Conservation (phyloP, 1,140 invertebrate genomes). For the Nebria ingens region DNA sequence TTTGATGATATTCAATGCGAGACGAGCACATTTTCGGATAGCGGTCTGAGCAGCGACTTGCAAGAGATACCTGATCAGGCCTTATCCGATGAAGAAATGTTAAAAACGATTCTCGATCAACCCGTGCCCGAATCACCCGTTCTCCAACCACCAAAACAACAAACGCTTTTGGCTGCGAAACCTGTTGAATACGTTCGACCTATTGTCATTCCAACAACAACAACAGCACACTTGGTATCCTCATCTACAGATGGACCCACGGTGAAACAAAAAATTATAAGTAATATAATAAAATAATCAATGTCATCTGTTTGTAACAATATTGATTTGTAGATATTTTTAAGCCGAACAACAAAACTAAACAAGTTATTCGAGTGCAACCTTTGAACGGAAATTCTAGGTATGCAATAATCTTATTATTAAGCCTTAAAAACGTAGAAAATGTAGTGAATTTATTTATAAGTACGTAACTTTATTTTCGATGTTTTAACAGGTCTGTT, state of each 20-base stretch:
- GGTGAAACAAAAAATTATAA: neutral
- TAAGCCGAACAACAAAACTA: conserved; percentile 25
- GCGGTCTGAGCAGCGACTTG: conserved; percentile 24
- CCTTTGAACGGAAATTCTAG: conserved; percentile 36
- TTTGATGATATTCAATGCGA: conserved; percentile 24
- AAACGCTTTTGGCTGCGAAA: neutral
- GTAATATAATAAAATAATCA: neutral
- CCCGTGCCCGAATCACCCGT: neutral
- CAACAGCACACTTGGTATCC: too few species aligned
- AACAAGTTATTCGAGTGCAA: conserved; percentile 43
- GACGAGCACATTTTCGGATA: conserved; percentile 25
- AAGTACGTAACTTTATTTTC: conserved; percentile 4
- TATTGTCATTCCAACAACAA: neutral
- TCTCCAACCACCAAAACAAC: neutral
- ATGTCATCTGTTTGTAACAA: neutral
- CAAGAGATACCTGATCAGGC: conserved; percentile 1
- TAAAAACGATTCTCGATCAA: neutral
- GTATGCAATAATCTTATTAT: conserved; percentile 12
- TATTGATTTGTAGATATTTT: neutral
- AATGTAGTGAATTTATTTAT: conserved; percentile 11
- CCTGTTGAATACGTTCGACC: neutral
- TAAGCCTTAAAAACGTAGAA: too few species aligned
- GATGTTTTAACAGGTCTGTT: conserved; percentile 48
- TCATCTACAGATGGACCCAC: too few species aligned
- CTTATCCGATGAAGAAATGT: neutral